Conservation (phyloP, 2,888 invertebrate species). For the Lymantria dispar region DNA sequence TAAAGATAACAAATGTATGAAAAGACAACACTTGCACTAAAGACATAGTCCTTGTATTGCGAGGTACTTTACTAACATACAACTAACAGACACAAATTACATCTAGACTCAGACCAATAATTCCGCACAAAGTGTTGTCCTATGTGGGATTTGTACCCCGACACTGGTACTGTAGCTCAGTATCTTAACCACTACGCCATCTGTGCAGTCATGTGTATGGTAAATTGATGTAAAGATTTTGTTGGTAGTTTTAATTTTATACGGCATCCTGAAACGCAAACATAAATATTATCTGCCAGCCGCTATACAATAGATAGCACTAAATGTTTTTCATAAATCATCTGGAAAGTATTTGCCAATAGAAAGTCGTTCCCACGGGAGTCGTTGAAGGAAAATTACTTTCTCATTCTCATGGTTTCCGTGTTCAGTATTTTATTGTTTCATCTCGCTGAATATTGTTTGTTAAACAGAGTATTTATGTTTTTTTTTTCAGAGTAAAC, state of each 20-base stretch:
- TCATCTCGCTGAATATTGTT: conserved; percentile 41
- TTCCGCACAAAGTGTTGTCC: too few species aligned
- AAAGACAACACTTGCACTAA: too few species aligned
- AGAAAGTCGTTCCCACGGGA: conserved; percentile 28
- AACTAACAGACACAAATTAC: too few species aligned
- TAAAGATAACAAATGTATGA: too few species aligned
- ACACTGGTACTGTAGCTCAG: too few species aligned
- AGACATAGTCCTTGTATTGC: too few species aligned
- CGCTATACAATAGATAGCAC: conserved; percentile 8
- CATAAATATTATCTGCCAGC: not conserved
- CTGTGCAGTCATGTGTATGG: too few species aligned
- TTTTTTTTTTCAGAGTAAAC: conserved; percentile 35
- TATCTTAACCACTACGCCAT: too few species aligned
- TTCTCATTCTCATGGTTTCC: conserved; percentile 33
- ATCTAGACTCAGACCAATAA: too few species aligned
- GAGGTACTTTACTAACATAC: too few species aligned
- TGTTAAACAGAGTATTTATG: conserved; percentile 24
- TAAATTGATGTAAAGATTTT: conserved; percentile 1
- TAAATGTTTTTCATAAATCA: conserved; percentile 24
- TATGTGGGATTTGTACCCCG: too few species aligned
- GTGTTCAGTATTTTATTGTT: conserved; percentile 43
- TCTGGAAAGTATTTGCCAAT: conserved; percentile 15
- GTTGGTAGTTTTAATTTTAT: not conserved
- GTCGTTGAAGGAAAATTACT: conserved; percentile 37
- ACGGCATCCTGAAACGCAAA: not conserved